phyloP scores from a whole-genome alignment of 2,888 invertebrate species.

The Leucophenga maculata region DNA sequence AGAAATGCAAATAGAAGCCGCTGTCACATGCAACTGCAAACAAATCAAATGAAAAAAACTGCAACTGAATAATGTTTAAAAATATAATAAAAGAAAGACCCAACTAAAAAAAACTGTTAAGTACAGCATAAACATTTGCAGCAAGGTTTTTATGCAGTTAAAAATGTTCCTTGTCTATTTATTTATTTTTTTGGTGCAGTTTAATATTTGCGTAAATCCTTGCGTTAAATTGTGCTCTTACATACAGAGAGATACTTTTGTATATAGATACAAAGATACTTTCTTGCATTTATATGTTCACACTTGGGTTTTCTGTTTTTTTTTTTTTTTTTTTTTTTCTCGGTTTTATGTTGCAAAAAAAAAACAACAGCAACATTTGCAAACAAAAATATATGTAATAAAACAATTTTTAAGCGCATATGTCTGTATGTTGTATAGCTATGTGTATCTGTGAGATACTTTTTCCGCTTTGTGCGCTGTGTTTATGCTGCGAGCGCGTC shows the following conservation, averaged over 20 bases:
- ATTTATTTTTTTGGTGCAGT: not conserved
- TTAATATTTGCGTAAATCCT: slow-evolving; percentile 25
- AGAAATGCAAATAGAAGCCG: slow-evolving; percentile 22
- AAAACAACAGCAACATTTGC: slow-evolving; percentile 31
- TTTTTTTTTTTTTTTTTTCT: slow-evolving; percentile 38
- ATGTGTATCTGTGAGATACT: slow-evolving; percentile 18
- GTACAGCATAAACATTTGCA: slow-evolving; percentile 2
- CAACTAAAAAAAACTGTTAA: not conserved
- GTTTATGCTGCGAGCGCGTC: no score
- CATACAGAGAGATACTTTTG: not conserved
- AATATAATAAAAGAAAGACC: slow-evolving; percentile 27
- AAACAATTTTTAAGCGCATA: slow-evolving; percentile 18
- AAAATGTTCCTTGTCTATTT: not conserved
- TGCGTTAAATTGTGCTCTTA: slow-evolving; percentile 15
- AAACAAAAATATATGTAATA: slow-evolving; percentile 29
- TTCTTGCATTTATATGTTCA: not conserved
- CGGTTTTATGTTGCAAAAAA: slow-evolving; percentile 12
- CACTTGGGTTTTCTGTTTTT: slow-evolving; percentile 26
- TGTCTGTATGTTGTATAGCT: not conserved
- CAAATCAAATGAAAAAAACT: slow-evolving; percentile 14
- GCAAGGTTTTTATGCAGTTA: not conserved
- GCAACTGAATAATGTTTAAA: slow-evolving; percentile 13
- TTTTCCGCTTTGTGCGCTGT: no score
- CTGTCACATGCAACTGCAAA: slow-evolving; percentile 16
- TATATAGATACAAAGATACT: not conserved